Base-by-base conservation (phyloP, 2,797 vertebrate species). In the Sebastes baramenuke region DNA sequence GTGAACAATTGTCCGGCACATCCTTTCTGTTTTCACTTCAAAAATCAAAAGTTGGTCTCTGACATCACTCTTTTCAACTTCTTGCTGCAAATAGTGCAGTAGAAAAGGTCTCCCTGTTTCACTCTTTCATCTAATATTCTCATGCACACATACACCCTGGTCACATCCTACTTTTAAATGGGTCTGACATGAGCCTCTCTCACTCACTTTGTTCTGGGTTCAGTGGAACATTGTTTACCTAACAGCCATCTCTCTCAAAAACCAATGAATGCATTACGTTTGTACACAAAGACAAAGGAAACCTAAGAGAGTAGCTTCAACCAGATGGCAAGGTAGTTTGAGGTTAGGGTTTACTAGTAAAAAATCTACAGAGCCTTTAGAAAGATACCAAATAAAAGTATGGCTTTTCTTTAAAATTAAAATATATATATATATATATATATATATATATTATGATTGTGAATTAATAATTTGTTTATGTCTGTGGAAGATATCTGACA, bases 161-260 rank as follows among this genome's bases (percentile, higher is more conserved):
- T 67, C 58, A 67, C 67, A 67, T 72, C 67, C 66, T 81, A 56
- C 79, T 75, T 89, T 93, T 92, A 92, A 94, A 91, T 72, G n/a
- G 60, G 4, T 32, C 61, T 83, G 89, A 75, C 75, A 25, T 85
- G 70, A 90, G 66, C 77, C 56, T 61, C 32, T 38, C 34, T 24
- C 71, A 32, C 27, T 64, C 67, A 75, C 78, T 81, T 74, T 75
- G 66, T 58, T 29, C 68, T 74, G 56, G 29, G 11, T 75, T n/a
- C 67, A 78, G 76, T 82, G 83, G 65, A 73, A 61, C 49, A 32
- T 30, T 88, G 83, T 86, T 84, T 81, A 72, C 52, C 22, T 61
- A 72, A 29, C 55, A 67, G 82, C 12, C 36, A 85, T 72, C 74
- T 36, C 87, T 83, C 84, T 87, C 73, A 68, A 38, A 66, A 75